Percentiles rank a stretch among this genome's conserved stretches.
Evolutionary conservation across 2,113 vertebrate genomes (phyloP).

Genomic region (Chroicocephalus ridibundus): DNA sequence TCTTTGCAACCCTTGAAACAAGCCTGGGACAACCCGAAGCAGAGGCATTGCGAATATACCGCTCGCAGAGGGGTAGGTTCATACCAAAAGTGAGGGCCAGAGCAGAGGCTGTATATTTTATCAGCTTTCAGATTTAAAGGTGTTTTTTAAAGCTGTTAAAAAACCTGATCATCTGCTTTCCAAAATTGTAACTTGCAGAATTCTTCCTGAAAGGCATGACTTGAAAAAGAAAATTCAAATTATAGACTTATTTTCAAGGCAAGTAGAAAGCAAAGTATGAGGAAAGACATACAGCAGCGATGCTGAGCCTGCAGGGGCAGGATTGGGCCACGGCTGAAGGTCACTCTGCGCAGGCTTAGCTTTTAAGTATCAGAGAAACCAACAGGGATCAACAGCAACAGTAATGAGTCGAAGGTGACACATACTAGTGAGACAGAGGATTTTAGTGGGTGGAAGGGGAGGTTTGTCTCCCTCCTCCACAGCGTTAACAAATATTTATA

Average conservation of each 20-base stretch:
- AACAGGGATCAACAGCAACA: neutral
- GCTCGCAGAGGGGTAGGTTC: too few species aligned
- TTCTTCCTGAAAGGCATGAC: neutral
- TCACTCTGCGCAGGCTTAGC: neutral
- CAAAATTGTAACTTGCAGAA: neutral
- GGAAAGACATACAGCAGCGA: neutral
- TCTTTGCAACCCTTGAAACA: neutral
- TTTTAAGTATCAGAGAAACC: neutral
- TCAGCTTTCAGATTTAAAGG: neutral
- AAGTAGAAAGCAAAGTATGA: neutral
- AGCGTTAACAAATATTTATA: conserved; percentile 12
- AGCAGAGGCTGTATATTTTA: neutral
- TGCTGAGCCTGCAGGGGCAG: neutral
- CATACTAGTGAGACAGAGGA: neutral
- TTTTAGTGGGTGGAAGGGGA: neutral
- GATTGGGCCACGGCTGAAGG: neutral
- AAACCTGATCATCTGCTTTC: neutral
- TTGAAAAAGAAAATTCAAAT: neutral
- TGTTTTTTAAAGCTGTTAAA: neutral
- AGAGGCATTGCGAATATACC: neutral
- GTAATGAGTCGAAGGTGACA: neutral
- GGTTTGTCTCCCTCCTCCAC: neutral
- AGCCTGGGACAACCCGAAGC: too few species aligned
- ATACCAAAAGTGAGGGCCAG: neutral
- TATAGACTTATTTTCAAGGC: neutral